phyloP scores from a whole-genome alignment of 1,140 invertebrate species.

The Drosophila eugracilis region DNA sequence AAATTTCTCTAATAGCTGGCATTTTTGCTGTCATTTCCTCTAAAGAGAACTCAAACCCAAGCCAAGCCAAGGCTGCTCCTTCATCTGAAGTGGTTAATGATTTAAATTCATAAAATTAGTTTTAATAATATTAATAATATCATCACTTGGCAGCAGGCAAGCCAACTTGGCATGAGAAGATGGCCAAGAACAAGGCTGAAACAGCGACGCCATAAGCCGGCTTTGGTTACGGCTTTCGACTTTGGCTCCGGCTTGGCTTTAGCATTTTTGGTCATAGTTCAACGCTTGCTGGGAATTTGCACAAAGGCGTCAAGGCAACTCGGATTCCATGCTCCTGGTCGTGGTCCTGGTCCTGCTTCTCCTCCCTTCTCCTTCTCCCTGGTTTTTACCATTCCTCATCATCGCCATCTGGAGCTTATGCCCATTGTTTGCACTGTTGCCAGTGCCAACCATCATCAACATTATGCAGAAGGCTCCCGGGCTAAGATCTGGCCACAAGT shows the following conservation, averaged over 20 bases:
- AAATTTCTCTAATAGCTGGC: neutral
- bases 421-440: constrained; percentile 74
- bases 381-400: constrained; percentile 4
- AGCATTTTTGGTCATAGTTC: constrained; percentile 69
- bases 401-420: constrained; percentile 47
- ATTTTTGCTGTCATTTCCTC: neutral
- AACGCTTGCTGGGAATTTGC: constrained; percentile 57
- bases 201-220: constrained; percentile 56
- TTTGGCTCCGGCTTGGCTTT: constrained; percentile 62
- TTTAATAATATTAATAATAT: constrained; percentile 80
- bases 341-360: too few species aligned
- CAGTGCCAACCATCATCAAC: constrained; percentile 65
- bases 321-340: neutral
- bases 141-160: constrained; percentile 64
- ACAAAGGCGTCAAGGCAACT: constrained; percentile 77
- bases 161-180: neutral
- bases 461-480: constrained; percentile 38
- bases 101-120: constrained; percentile 75
- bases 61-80: neutral
- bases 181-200: constrained; percentile 5
- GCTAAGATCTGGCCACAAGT: constrained; percentile 64
- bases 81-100: constrained; percentile 6
- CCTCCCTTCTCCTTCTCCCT: too few species aligned
- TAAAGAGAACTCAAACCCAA: neutral
- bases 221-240: constrained; percentile 56